A percentile compares a stretch with the other conserved stretches of the same genome.
phyloP scores from a whole-genome alignment of 2,797 vertebrate genomes.

The Hippopotamyrus pictus region DNA sequence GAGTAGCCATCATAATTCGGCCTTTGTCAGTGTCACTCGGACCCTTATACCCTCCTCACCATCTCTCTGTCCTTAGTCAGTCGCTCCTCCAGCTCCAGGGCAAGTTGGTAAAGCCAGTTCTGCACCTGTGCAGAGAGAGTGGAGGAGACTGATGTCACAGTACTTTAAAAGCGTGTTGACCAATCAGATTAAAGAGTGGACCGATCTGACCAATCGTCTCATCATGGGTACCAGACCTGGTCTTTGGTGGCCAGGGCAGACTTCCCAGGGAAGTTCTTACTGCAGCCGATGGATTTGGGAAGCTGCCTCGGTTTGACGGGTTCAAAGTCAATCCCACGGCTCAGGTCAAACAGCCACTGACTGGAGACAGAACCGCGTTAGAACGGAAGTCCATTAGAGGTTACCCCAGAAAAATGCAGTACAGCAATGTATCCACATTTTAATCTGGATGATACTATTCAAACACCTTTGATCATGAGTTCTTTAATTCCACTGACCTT shows the following conservation, averaged over 20 bases:
- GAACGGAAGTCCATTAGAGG: not conserved
- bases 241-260: conserved; percentile 72
- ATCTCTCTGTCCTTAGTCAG: conserved; percentile 79
- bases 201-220: not conserved
- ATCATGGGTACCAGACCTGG: conserved; percentile 58
- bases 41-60: conserved; percentile 57
- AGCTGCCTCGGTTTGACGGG: conserved; percentile 85
- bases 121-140: conserved; percentile 68
- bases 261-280: conserved; percentile 88
- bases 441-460: not conserved
- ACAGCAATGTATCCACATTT: not conserved
- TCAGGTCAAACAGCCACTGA: conserved; percentile 85
- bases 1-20: not conserved
- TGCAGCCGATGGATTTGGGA: conserved; percentile 88
- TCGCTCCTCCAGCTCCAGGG: conserved; percentile 88
- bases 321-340: conserved; percentile 89
- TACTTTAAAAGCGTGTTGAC: not conserved
- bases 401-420: not conserved
- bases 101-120: conserved; percentile 86
- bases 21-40: not conserved
- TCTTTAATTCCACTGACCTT: not conserved
- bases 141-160: not conserved
- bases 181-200: not conserved
- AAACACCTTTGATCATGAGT: not conserved
- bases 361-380: conserved; percentile 49